Base-by-base conservation (phyloP, 2,888 invertebrate species). In the Agrilus cyanescens region DNA sequence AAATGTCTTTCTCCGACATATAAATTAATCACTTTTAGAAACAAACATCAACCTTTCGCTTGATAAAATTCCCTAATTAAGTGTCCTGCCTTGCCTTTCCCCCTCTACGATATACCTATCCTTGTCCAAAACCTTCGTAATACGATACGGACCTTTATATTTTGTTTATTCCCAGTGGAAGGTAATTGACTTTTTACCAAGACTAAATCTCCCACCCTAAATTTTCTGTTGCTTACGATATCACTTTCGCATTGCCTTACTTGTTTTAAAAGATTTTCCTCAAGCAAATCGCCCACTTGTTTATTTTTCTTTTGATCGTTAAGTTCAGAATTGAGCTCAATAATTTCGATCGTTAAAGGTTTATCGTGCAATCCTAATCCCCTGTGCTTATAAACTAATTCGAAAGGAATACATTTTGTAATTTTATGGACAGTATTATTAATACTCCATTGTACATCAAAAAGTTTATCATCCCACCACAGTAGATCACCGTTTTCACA, bases 401-500 rank as follows among this genome's bases (percentile, higher is more conserved):
- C 29, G 15, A 32, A 32, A 10, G 38, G 43, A 4, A 33, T 38
- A n/a, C 14, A 6, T 20, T 43, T 43, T 18, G 38, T 43, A 10
- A 43, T 20, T 12, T 7, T 3, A 4, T 38, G 43, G 2, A 32
- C 25, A n/a, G n/a, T n/a, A n/a, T n/a, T n/a, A n/a, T n/a, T n/a
- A n/a, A n/a, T n/a, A n/a, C n/a, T n/a, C n/a, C n/a, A n/a, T n/a
- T n/a, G n/a, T n/a, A n/a, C n/a, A n/a, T n/a, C n/a, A n/a, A n/a
- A n/a, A n/a, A n/a, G n/a, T n/a, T n/a, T n/a, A n/a, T n/a, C n/a
- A n/a, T n/a, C n/a, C n/a, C n/a, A n/a, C n/a, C n/a, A n/a, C n/a
- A n/a, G n/a, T 30, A 12, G 10, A n/a, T n/a, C n/a, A n/a, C n/a
- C n/a, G n/a, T n/a, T n/a, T n/a, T n/a, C n/a, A n/a, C n/a, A n/a